These are phyloP conservation scores for Mobula birostris DNA, from an alignment of 2,113 vertebrate species.

Conservation along the genomic window DNA sequence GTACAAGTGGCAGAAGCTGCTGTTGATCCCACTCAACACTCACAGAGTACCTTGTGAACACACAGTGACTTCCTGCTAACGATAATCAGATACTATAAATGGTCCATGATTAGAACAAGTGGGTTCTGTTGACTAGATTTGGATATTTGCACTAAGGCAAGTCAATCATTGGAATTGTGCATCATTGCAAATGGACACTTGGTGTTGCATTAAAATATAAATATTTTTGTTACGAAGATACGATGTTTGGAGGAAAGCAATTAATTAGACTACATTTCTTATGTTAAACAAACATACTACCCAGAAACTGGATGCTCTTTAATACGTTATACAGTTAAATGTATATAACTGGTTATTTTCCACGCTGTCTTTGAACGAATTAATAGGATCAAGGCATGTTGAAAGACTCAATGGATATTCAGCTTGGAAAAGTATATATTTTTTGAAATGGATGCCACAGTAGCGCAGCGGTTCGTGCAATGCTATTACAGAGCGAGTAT, in stretches of 20 bases:
- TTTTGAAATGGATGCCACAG: too few relatives aligned
- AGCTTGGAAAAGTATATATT: not conserved
- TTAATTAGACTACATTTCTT: not conserved
- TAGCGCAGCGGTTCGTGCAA: too few relatives aligned
- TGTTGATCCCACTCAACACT: not conserved
- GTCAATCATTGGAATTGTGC: not conserved
- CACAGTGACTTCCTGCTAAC: not conserved
- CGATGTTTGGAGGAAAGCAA: not conserved
- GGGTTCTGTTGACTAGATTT: not conserved
- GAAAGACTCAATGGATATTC: not conserved
- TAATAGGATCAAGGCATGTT: not conserved
- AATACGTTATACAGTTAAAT: not conserved
- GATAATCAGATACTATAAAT: not conserved
- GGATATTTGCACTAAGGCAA: not conserved
- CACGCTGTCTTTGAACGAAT: not conserved
- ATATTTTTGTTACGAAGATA: not conserved
- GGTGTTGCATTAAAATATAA: not conserved
- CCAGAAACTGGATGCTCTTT: not conserved
- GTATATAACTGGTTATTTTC: conserved; percentile 2
- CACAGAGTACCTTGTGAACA: not conserved
- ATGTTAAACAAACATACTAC: not conserved
- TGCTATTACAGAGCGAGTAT: too few relatives aligned
- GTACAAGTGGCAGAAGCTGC: not conserved
- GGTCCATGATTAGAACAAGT: not conserved
- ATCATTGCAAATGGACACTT: too few relatives aligned